Percentiles rank a stretch among this genome's conserved stretches.
Conservation (phyloP, 2,888 invertebrate genomes). For the Schizotus pectinicornis region DNA sequence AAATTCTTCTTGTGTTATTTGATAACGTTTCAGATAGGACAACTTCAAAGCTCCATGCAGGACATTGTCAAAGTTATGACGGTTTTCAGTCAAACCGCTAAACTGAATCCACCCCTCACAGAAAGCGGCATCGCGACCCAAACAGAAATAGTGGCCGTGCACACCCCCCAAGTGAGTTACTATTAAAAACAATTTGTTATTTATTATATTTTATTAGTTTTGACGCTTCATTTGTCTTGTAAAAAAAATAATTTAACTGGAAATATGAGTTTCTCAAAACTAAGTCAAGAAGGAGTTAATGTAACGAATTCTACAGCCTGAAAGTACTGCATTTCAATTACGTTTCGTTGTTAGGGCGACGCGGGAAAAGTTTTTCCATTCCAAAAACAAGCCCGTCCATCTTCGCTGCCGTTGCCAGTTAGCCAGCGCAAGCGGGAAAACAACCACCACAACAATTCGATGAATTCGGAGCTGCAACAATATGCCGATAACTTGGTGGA, state of each 20-base stretch:
- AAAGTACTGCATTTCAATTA: no score
- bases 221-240: no score
- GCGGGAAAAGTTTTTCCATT: constrained; percentile 56
- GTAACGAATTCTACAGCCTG: no score
- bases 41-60: constrained; percentile 79
- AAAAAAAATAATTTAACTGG: no score
- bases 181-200: constrained; percentile 1
- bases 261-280: no score
- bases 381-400: constrained; percentile 55
- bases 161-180: constrained; percentile 71
- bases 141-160: constrained; percentile 80
- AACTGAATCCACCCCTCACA: constrained; percentile 40
- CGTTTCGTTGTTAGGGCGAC: constrained; percentile 50
- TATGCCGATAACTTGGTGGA: constrained; percentile 58
- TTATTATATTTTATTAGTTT: no score
- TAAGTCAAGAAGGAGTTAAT: no score
- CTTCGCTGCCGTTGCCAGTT: constrained; percentile 56
- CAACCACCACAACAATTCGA: constrained; percentile 17
- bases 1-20: not conserved
- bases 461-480: constrained; percentile 50
- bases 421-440: constrained; percentile 49
- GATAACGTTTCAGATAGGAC: constrained; percentile 67
- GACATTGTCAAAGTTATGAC: constrained; percentile 77
- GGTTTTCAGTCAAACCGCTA: constrained; percentile 56
- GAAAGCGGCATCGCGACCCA: constrained; percentile 71